phyloP scores from a whole-genome alignment of 64 coral and sea anemone genomes.

The Dendronephthya gigantea region DNA sequence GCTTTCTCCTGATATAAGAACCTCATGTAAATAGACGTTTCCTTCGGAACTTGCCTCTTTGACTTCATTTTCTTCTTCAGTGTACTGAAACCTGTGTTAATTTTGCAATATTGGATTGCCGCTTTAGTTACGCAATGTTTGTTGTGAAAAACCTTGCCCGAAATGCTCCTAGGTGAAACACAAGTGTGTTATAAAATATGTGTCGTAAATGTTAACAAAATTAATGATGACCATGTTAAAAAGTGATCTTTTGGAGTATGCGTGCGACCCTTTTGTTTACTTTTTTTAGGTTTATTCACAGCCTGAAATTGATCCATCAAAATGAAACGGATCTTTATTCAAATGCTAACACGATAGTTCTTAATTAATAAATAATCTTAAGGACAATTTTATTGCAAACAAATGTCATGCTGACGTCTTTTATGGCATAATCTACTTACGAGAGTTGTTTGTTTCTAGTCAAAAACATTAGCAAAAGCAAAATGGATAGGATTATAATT shows the following conservation, averaged over 20 bases:
- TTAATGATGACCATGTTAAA: not conserved
- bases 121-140: not conserved
- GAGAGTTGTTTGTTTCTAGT: too few species aligned
- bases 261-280: too few species aligned
- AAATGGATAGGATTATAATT: not conserved
- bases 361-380: not conserved
- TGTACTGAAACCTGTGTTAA: not conserved
- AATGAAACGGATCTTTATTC: not conserved
- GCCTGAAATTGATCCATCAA: too few species aligned
- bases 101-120: not conserved
- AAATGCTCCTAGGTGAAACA: too few species aligned
- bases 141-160: not conserved
- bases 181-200: not conserved
- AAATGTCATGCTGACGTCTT: not conserved
- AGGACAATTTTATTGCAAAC: not conserved
- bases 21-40: conserved; percentile 6
- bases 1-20: not conserved
- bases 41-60: not conserved
- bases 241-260: too few species aligned
- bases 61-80: not conserved
- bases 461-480: not conserved
- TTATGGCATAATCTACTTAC: not conserved
- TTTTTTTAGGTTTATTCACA: too few species aligned
- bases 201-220: not conserved
- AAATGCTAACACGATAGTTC: not conserved